Evolutionary conservation across 2,113 vertebrate genomes (phyloP).

Genomic region (Psittacara wagleri): DNA sequence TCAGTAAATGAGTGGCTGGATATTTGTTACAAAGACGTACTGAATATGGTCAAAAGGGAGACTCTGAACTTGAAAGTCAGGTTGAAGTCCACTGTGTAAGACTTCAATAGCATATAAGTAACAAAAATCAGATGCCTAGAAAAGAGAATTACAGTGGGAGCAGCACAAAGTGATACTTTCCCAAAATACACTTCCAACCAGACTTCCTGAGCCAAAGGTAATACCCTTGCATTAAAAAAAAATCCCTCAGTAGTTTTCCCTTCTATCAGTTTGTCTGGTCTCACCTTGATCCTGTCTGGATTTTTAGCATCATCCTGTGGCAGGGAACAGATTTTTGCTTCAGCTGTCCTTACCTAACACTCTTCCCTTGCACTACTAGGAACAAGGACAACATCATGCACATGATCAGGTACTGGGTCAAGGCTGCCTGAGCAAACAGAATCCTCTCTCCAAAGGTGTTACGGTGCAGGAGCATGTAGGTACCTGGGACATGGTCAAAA

Average conservation of each 20-base stretch:
- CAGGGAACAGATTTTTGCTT: background rate
- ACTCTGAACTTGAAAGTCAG: background rate
- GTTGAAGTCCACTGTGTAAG: background rate
- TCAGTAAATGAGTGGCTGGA: background rate
- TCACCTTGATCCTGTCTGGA: background rate
- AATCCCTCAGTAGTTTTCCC: background rate
- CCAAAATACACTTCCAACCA: background rate
- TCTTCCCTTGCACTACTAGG: background rate
- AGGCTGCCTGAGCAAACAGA: background rate
- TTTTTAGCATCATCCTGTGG: background rate
- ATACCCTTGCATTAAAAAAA: background rate
- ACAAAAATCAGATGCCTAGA: background rate
- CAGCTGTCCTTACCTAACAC: background rate
- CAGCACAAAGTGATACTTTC: background rate
- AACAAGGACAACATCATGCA: background rate
- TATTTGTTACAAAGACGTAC: background rate
- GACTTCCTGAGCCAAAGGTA: background rate
- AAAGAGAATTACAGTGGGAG: background rate
- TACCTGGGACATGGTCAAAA: background rate
- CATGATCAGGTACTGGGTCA: background rate
- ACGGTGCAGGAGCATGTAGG: rapidly evolving
- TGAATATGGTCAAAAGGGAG: background rate
- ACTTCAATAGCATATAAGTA: background rate
- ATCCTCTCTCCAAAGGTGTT: background rate
- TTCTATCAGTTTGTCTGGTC: background rate